Evolutionary conservation across 2,888 invertebrate species (phyloP).

Genomic region (Himalopsyche japonica): DNA sequence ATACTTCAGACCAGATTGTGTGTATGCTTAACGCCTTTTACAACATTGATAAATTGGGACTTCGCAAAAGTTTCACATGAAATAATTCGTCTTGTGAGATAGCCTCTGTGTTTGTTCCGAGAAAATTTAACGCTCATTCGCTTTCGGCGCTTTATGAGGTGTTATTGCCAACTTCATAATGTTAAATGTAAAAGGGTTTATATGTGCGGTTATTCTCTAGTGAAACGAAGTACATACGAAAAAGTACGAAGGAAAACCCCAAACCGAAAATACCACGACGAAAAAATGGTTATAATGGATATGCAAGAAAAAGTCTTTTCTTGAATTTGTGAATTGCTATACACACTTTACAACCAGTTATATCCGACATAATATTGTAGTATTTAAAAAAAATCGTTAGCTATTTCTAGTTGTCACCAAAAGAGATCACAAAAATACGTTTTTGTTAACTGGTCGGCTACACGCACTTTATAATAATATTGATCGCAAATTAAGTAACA

Average conservation of each 20-base stretch:
- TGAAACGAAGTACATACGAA: neutral
- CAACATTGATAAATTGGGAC: neutral
- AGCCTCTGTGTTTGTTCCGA: slow-evolving; percentile 7
- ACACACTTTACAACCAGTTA: too few relatives aligned
- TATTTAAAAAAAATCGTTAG: too few relatives aligned
- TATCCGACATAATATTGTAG: too few relatives aligned
- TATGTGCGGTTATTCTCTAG: slow-evolving; percentile 8
- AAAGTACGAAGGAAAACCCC: neutral
- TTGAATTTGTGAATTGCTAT: too few relatives aligned
- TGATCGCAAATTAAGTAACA: too few relatives aligned
- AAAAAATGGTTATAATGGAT: neutral
- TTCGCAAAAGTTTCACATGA: neutral
- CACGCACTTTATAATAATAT: too few relatives aligned
- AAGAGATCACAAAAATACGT: too few relatives aligned
- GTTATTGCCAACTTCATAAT: slow-evolving; percentile 34
- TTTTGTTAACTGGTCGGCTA: too few relatives aligned
- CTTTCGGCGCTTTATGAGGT: slow-evolving; percentile 31
- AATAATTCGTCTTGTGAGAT: neutral
- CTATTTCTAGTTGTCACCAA: too few relatives aligned
- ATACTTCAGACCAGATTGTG: neutral
- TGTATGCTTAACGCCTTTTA: neutral
- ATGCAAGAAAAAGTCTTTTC: too few relatives aligned
- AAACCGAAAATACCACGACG: neutral
- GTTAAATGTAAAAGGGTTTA: slow-evolving; percentile 23
- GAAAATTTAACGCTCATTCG: slow-evolving; percentile 27